Conservation (phyloP, 2,113 vertebrate genomes). For the Microcebus griseorufus region DNA sequence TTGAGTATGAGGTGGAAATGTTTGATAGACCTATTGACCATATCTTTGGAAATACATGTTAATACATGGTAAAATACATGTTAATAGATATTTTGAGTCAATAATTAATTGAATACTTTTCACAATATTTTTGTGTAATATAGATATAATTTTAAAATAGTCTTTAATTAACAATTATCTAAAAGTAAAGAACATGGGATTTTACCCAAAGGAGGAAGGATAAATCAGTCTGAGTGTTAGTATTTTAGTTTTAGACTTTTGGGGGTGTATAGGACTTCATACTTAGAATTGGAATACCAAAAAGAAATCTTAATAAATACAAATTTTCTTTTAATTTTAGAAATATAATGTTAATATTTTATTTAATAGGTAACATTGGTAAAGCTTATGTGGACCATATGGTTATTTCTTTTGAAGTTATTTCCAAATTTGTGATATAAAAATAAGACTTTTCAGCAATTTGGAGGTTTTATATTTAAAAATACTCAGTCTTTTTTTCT, state of each 20-base stretch:
- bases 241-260: not conserved
- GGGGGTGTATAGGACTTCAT: not conserved
- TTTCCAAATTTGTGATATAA: not conserved
- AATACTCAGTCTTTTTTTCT: not conserved
- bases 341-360: not conserved
- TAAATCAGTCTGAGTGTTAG: not conserved
- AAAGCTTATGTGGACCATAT: not conserved
- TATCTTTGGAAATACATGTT: not conserved
- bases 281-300: not conserved
- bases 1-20: not conserved
- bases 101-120: not conserved
- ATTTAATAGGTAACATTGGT: not conserved
- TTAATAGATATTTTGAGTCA: not conserved
- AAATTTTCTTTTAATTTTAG: not conserved
- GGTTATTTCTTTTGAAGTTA: slow-evolving; percentile 20
- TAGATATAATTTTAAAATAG: not conserved
- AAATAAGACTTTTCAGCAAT: not conserved
- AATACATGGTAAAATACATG: not conserved
- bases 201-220: not conserved
- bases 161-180: not conserved
- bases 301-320: slow-evolving; percentile 23
- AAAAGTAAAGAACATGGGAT: not conserved
- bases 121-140: not conserved
- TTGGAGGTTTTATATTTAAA: not conserved
- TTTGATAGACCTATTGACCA: not conserved